phyloP scores from a whole-genome alignment of 2,888 invertebrate genomes.

The Priocnemis perturbator region DNA sequence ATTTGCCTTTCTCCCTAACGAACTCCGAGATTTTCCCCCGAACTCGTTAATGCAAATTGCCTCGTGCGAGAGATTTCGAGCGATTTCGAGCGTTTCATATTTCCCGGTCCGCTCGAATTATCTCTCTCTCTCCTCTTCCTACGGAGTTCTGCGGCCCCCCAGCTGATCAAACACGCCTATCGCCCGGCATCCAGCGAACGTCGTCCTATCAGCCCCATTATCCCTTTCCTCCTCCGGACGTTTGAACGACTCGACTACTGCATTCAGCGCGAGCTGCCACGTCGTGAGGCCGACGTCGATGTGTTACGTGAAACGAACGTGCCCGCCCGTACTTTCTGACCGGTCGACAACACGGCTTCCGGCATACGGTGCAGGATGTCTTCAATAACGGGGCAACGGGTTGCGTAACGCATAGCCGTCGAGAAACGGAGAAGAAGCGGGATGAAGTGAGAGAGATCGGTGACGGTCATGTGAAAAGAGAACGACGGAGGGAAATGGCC shows the following conservation, averaged over 20 bases:
- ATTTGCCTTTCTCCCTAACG: too few relatives aligned
- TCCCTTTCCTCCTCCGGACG: background rate
- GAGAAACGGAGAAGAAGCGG: background rate
- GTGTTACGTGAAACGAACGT: conserved; percentile 1
- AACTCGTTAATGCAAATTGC: too few relatives aligned
- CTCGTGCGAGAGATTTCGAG: too few relatives aligned
- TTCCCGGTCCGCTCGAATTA: too few relatives aligned
- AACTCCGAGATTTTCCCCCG: too few relatives aligned
- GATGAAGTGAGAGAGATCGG: background rate
- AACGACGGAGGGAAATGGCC: background rate
- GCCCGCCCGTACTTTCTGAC: conserved; percentile 12
- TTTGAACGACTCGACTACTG: background rate
- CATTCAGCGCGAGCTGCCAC: too few relatives aligned
- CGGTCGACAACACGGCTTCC: conserved; percentile 38
- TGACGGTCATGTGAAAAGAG: too few relatives aligned
- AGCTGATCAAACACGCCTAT: conserved; percentile 3
- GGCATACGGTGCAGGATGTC: conserved; percentile 37
- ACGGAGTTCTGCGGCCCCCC: background rate
- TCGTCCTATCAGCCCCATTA: too few relatives aligned
- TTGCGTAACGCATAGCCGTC: conserved; percentile 40
- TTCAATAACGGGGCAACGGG: conserved; percentile 44
- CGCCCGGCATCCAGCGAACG: conserved; percentile 1
- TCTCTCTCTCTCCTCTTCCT: too few relatives aligned
- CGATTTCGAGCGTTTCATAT: too few relatives aligned
- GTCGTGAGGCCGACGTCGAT: background rate